A percentile compares a stretch with the other conserved stretches of the same genome.
These are phyloP conservation scores for Frankliniella fusca DNA, from an alignment of 2,888 invertebrate species.

Conservation along the genomic window DNA sequence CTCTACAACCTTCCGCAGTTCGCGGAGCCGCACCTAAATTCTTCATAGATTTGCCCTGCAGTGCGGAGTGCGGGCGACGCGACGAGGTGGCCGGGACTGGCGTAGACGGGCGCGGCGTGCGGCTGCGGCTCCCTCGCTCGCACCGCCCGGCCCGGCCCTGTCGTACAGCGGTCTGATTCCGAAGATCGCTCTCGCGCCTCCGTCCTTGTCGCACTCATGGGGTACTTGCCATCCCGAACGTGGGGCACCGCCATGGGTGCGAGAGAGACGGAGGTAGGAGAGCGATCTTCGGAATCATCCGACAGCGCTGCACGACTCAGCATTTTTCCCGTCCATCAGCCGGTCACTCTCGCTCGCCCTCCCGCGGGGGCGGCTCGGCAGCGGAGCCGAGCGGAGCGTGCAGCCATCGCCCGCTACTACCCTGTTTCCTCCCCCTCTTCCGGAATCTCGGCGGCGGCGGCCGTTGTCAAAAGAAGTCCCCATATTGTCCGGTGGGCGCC, in stretches of 20 bases:
- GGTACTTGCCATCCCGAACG: too few relatives aligned
- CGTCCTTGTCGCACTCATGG: too few relatives aligned
- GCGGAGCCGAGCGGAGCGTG: too few relatives aligned
- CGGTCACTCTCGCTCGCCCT: not conserved
- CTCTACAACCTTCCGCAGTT: not conserved
- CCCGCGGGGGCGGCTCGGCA: not conserved
- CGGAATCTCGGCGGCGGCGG: too few relatives aligned
- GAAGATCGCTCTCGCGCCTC: too few relatives aligned
- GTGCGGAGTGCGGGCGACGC: not conserved
- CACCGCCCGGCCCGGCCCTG: not conserved
- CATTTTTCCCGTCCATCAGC: slow-evolving; percentile 1
- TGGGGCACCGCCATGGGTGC: too few relatives aligned
- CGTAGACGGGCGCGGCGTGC: not conserved
- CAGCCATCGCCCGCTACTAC: too few relatives aligned
- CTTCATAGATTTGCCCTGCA: not conserved
- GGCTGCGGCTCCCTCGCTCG: not conserved
- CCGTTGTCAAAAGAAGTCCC: not conserved
- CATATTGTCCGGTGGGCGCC: not conserved
- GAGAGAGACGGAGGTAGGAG: too few relatives aligned
- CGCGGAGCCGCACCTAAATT: not conserved
- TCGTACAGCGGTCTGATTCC: not conserved
- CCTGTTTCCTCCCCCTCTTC: too few relatives aligned
- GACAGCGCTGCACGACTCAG: not conserved
- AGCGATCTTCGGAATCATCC: not conserved
- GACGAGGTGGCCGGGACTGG: not conserved